phyloP scores from a whole-genome alignment of 2,113 vertebrate species.

The Notothenia rossii region DNA sequence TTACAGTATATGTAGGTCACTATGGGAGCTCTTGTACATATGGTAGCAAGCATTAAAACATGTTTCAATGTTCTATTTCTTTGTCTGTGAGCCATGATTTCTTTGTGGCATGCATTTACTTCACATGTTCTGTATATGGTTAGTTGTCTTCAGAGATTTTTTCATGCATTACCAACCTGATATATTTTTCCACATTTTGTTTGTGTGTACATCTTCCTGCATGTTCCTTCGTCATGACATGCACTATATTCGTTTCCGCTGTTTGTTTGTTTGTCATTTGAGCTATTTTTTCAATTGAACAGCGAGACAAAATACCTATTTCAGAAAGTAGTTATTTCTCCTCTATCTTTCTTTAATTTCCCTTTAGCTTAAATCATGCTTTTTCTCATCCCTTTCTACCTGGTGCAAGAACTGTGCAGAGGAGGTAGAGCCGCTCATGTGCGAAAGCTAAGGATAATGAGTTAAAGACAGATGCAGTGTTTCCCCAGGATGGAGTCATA shows the following conservation, averaged over 20 bases:
- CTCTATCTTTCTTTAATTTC: not conserved
- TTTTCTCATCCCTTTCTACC: slow-evolving; percentile 25
- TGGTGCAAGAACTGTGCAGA: slow-evolving; percentile 40
- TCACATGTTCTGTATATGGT: not conserved
- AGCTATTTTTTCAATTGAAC: no score
- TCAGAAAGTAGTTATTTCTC: not conserved
- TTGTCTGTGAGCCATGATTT: slow-evolving; percentile 1
- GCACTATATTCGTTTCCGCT: not conserved
- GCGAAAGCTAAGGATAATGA: slow-evolving; percentile 12
- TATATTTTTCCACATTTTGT: not conserved
- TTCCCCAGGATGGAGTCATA: no score
- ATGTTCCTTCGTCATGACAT: slow-evolving; percentile 23
- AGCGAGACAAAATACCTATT: no score
- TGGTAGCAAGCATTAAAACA: not conserved
- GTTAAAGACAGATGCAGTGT: not conserved
- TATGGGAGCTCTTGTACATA: not conserved
- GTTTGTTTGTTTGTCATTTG: not conserved
- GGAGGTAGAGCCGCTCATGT: slow-evolving; percentile 47
- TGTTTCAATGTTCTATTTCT: not conserved
- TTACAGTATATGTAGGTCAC: slow-evolving; percentile 16
- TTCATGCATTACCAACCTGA: not conserved
- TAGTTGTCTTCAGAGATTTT: not conserved
- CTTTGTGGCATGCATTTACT: slow-evolving; percentile 10
- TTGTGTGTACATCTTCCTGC: not conserved
- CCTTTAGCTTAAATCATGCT: slow-evolving; percentile 26